Evolutionary conservation across 2,888 invertebrate species (phyloP).

Genomic region (Xestoiulus laeticollis): DNA sequence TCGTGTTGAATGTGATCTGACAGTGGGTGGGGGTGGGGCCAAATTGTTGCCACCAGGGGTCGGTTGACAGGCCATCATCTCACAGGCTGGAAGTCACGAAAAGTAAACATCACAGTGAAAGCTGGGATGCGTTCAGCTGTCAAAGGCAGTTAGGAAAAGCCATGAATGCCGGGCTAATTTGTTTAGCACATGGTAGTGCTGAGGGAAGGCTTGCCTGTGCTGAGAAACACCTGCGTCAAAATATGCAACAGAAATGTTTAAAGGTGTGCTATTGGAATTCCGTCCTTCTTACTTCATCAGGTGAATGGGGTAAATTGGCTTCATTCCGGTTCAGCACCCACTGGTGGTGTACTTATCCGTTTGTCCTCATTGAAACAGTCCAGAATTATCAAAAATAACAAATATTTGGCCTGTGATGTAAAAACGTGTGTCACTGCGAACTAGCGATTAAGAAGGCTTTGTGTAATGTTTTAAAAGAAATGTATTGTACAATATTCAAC

Average conservation of each 20-base stretch:
- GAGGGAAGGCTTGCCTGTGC: neutral
- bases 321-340: too few relatives aligned
- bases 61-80: constrained; percentile 26
- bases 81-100: constrained; percentile 18
- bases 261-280: neutral
- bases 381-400: too few relatives aligned
- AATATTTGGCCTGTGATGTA: too few relatives aligned
- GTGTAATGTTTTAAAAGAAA: too few relatives aligned
- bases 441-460: too few relatives aligned
- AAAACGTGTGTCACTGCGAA: too few relatives aligned
- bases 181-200: neutral
- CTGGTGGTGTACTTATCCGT: too few relatives aligned
- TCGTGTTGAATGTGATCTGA: constrained; percentile 1
- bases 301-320: too few relatives aligned
- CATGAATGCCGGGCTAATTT: constrained; percentile 4
- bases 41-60: constrained; percentile 26
- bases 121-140: constrained; percentile 26
- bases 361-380: too few relatives aligned
- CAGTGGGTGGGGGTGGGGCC: constrained; percentile 26
- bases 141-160: constrained; percentile 2
- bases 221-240: neutral
- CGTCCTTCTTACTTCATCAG: neutral
- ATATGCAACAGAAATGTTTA: neutral
- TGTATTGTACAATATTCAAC: too few relatives aligned
- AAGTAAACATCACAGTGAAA: constrained; percentile 18